These are phyloP conservation scores for Pocillopora damicornis DNA, from an alignment of 64 coral and sea anemone genomes.

Conservation along the genomic window DNA sequence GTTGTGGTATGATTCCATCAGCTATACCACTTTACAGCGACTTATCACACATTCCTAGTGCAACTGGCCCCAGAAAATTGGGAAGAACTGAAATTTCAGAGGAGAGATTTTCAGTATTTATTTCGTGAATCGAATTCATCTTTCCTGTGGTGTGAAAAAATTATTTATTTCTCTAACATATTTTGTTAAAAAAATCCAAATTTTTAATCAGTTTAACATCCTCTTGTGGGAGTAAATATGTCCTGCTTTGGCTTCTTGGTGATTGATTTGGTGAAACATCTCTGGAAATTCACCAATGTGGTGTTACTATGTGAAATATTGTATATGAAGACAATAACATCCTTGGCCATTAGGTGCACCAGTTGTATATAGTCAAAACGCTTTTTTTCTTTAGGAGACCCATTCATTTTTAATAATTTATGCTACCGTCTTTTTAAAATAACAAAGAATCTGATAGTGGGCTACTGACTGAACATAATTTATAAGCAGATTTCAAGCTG, in stretches of 20 bases:
- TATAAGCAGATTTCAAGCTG: not conserved
- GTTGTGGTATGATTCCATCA: no score
- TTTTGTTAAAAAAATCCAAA: not conserved
- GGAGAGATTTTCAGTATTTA: not conserved
- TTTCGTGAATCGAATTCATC: not conserved
- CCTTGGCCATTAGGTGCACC: not conserved
- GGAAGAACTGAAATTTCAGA: not conserved
- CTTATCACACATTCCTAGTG: no score
- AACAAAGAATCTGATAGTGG: not conserved
- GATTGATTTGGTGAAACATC: not conserved
- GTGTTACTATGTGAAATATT: not conserved
- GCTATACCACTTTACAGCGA: no score
- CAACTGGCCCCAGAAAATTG: no score
- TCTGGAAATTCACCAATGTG: not conserved
- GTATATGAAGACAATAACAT: not conserved
- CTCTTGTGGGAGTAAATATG: not conserved
- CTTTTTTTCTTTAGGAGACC: not conserved
- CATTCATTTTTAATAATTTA: not conserved
- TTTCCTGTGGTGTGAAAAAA: conserved; percentile 1
- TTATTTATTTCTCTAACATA: not conserved
- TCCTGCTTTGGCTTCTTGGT: not conserved
- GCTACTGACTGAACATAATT: not conserved
- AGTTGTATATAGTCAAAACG: not conserved
- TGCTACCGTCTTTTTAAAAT: not conserved
- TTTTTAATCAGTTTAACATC: not conserved